Base-by-base conservation (phyloP, 2,113 vertebrate genomes). In the Microcebus griseorufus region DNA sequence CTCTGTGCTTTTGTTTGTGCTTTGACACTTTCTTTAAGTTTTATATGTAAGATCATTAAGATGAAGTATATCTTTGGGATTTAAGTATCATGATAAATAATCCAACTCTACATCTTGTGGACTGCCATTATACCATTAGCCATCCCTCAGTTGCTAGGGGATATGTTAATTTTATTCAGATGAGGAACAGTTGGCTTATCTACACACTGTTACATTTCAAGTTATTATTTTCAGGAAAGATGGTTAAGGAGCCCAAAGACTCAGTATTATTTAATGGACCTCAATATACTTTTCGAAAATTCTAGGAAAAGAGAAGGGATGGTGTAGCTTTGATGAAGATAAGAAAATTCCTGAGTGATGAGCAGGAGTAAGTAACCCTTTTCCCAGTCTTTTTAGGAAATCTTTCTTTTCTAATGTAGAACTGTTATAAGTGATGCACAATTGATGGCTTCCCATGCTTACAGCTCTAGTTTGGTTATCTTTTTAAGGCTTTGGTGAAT, bases 141-240 rank as follows among this genome's bases (percentile, higher is more conserved):
- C 72, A 67, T 84, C n/a, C 55, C 29, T 75, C 11, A 17, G 7
- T 67, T 85, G 18, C 34, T 27, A 88, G 32, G 64, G 83, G n/a
- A 90, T 32, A 20, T 92, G 62, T 51, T 51, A 76, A 83, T 53
- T 92, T 93, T 87, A 58, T 79, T 62, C 20, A 42, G 6, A 81
- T 69, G 79, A 92, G 32, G 2, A 92, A 18, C 20, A 70, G 0
- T 67, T 95, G 13, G 14, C 25, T 64, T 80, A 92, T 60, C 5
- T 20, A 60, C 53, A 32, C 4, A 32, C 20, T 58, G 8, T 75
- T 94, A 58, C 64, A 6, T 16, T 92, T 89, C 17, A 91, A 67
- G 17, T 84, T 58, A 72, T n/a, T 87, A 10, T 93, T 96, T 92
- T 53, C n/a, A 86, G 37, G 69, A 87, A 83, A 81, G 18, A 23